These are phyloP conservation scores for Leuctra nigra DNA, from an alignment of 2,888 invertebrate genomes.

Conservation along the genomic window DNA sequence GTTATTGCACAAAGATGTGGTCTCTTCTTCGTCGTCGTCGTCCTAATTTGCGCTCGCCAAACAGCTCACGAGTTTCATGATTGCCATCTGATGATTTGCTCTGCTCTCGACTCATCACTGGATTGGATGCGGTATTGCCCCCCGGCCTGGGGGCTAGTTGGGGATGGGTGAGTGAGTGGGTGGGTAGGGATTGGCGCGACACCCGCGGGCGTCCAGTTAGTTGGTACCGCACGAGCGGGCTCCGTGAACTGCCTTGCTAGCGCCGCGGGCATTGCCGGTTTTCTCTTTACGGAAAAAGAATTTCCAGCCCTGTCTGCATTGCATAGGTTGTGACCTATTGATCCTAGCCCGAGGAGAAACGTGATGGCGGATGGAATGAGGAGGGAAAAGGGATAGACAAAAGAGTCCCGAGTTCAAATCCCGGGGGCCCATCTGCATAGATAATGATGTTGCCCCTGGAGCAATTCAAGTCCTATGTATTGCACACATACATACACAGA, in stretches of 20 bases:
- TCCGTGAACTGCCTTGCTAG: not conserved
- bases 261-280: conserved; percentile 24
- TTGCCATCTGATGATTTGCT: conserved; percentile 1
- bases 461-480: conserved; percentile 23
- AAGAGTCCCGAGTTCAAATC: conserved; percentile 32
- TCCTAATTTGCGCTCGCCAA: not conserved
- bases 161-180: not conserved
- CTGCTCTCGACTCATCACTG: not conserved
- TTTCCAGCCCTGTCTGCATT: conserved; percentile 19
- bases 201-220: not conserved
- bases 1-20: too few relatives aligned
- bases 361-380: conserved; percentile 25
- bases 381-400: conserved; percentile 26
- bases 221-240: conserved; percentile 5
- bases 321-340: conserved; percentile 28
- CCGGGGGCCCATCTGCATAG: conserved; percentile 41
- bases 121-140: not conserved
- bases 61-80: too few relatives aligned
- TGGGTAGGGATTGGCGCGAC: not conserved
- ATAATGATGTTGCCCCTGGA: conserved; percentile 38
- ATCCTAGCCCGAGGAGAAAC: conserved; percentile 26
- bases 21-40: not conserved
- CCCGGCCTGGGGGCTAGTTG: not conserved
- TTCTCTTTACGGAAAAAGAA: conserved; percentile 22
- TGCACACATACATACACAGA: not conserved